Conservation (phyloP, 2,888 invertebrate species). For the Lasiommata megera region DNA sequence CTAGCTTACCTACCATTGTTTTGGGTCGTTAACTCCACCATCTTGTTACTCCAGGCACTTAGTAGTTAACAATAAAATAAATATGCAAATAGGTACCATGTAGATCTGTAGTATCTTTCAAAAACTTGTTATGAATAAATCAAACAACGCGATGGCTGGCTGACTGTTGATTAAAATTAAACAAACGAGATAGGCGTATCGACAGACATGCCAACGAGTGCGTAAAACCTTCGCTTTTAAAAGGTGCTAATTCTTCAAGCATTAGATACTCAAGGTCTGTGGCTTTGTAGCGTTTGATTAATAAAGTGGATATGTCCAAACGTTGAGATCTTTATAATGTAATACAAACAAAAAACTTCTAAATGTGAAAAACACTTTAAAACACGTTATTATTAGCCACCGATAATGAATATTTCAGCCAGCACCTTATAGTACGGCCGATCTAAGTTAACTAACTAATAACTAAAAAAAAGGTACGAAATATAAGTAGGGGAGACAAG, state of each 20-base stretch:
- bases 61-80: background rate
- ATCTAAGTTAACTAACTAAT: too few species aligned
- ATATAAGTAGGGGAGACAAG: too few species aligned
- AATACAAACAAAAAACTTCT: too few species aligned
- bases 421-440: too few species aligned
- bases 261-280: conserved; percentile 49
- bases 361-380: too few species aligned
- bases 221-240: conserved; percentile 47
- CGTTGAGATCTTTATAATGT: background rate
- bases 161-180: conserved; percentile 27
- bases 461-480: too few species aligned
- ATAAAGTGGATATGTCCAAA: conserved; percentile 34
- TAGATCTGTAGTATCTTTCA: background rate
- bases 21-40: too few species aligned
- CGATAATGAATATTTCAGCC: too few species aligned
- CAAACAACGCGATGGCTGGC: conserved; percentile 1
- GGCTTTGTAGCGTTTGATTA: conserved; percentile 46
- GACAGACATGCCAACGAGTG: conserved; percentile 40
- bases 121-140: conserved; percentile 8
- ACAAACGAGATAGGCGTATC: conserved; percentile 38
- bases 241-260: conserved; percentile 65
- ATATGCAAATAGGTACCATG: background rate
- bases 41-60: too few species aligned
- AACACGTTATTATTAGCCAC: too few species aligned
- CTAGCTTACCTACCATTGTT: too few species aligned